Conservation (phyloP, 2,888 invertebrate genomes). For the Drosophila ustulata region DNA sequence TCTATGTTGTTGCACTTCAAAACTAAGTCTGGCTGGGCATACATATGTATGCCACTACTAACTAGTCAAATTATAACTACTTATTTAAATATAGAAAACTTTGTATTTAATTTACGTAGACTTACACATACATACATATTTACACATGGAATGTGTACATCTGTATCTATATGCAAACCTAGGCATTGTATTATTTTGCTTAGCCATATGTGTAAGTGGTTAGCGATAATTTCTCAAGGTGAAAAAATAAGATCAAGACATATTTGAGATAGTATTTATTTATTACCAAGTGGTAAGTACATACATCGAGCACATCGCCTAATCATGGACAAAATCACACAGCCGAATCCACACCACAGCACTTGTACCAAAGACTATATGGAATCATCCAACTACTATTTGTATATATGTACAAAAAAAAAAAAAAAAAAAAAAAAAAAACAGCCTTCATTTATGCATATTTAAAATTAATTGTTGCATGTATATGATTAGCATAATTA, state of each 20-base stretch:
- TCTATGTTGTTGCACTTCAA: slow-evolving; percentile 1
- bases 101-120: neutral
- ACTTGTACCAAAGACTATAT: slow-evolving; percentile 27
- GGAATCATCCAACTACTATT: slow-evolving; percentile 18
- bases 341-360: slow-evolving; percentile 17
- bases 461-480: neutral
- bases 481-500: slow-evolving; percentile 6
- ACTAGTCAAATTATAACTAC: slow-evolving; percentile 1
- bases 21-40: slow-evolving; percentile 2
- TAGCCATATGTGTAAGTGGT: slow-evolving; percentile 9
- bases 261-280: neutral
- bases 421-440: neutral
- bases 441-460: slow-evolving; percentile 1
- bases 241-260: neutral
- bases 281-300: slow-evolving; percentile 43
- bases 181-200: neutral
- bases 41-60: neutral
- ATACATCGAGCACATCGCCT: slow-evolving; percentile 30
- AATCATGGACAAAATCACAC: slow-evolving; percentile 40
- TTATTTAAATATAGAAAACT: neutral
- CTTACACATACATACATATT: slow-evolving; percentile 2
- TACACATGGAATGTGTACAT: neutral
- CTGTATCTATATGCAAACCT: neutral
- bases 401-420: neutral
- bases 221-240: slow-evolving; percentile 18